Evolutionary conservation across 2,797 vertebrate species (phyloP), one percentile per base, ranked within the genome.

Genomic region (Aphelocoma californica): DNA sequence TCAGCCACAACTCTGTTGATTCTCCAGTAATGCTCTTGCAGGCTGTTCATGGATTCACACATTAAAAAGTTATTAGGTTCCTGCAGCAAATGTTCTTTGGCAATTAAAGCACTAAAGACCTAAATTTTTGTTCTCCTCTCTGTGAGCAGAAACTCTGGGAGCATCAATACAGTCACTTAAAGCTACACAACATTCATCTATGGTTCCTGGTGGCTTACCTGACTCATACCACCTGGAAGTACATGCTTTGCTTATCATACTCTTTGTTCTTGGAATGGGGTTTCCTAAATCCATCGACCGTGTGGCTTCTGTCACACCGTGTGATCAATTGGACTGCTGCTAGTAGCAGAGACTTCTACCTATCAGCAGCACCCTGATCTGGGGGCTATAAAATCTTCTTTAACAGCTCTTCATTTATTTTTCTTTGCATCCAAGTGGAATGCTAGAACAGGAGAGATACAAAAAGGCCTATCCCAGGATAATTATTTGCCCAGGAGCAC

Each of bases 231-330:
- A 71, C 65, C 69, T 89, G 81, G 15, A 88, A 78, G 12, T 34
- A 42, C 8, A 4, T 21, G 29, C 19, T 94, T 60, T 88, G 24
- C 24, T 65, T 29, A 71, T 50, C 42, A 36, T 28, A 8, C 9
- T 60, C 42, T 34, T n/a, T 62, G 25, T 66, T 80, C 82, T 61
- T 86, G 82, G 69, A 78, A 1, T 19, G 64, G n/a, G 14, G 14
- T 65, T 81, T 86, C 81, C 51, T 56, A 38, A 78, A 79, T 64
- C 75, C 14, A 4, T 65, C 0, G 0, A 5, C 10, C 0, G 0
- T 14, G 64, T 72, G 57, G 7, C 16, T 58, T 54, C 56, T 54
- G 60, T 29, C 58, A 36, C 26, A 6, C 11, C 1, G 0, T 54
- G 74, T 19, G 31, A 65, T 65, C 64, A 34, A 2, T 21, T 15